phyloP scores from a whole-genome alignment of 2,888 invertebrate species.

The Hydropsyche betteni region DNA sequence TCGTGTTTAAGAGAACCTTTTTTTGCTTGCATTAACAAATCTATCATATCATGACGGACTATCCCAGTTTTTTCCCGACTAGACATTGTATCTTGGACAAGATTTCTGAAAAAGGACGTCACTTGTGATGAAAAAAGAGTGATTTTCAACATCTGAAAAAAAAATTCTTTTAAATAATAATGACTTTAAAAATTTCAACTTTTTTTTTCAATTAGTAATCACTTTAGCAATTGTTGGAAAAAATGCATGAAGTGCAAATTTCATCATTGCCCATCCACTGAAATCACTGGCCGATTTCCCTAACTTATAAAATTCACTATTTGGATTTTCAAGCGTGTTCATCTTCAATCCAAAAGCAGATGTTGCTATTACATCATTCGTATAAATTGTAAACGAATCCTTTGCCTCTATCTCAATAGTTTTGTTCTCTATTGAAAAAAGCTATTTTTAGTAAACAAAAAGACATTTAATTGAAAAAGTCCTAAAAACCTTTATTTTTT shows the following conservation, averaged over 20 bases:
- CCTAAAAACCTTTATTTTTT: background rate
- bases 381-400: constrained; percentile 31
- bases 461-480: background rate
- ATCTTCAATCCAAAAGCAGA: constrained; percentile 35
- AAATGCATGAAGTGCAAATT: background rate
- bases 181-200: too few relatives aligned
- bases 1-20: constrained; percentile 38
- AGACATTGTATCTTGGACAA: constrained; percentile 39
- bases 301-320: constrained; percentile 27
- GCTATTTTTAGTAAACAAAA: background rate
- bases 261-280: constrained; percentile 1
- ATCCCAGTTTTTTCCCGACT: constrained; percentile 35
- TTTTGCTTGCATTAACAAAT: constrained; percentile 47
- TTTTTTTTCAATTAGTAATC: background rate
- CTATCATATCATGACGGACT: constrained; percentile 45
- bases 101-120: constrained; percentile 41
- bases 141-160: background rate
- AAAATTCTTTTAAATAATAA: too few relatives aligned
- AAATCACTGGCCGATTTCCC: constrained; percentile 9
- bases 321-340: constrained; percentile 20
- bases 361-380: constrained; percentile 40
- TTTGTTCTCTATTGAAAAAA: constrained; percentile 21
- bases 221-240: constrained; percentile 35
- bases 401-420: constrained; percentile 12
- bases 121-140: background rate